Conservation (phyloP, 2,113 vertebrate genomes). For the Ptilorrhoa leucosticta region DNA sequence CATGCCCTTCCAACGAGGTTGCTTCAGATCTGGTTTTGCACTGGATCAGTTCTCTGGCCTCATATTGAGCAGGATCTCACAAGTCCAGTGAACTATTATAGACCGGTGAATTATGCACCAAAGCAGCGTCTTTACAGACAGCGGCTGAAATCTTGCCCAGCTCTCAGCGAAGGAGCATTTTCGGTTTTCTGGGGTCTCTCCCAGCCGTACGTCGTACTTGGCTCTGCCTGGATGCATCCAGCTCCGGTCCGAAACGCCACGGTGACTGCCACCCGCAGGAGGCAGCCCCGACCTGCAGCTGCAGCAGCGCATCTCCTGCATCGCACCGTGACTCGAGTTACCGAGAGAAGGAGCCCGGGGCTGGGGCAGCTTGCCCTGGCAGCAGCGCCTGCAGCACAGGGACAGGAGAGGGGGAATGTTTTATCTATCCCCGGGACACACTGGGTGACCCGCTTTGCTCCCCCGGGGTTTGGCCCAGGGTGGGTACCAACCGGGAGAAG, state of each 20-base stretch:
- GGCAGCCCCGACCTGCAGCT: not conserved
- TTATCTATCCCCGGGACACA: not conserved
- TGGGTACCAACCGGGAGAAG: not conserved
- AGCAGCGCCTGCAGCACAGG: not conserved
- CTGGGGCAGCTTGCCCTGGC: fast-evolving
- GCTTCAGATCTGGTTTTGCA: not conserved
- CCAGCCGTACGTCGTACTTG: fast-evolving
- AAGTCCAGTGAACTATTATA: not conserved
- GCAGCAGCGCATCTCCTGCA: fast-evolving
- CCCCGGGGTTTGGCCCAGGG: no score
- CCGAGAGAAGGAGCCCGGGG: not conserved
- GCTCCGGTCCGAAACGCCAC: not conserved
- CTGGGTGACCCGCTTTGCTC: not conserved
- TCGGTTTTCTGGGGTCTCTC: not conserved
- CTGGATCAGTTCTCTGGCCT: not conserved
- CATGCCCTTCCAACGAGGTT: not conserved
- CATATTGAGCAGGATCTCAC: not conserved
- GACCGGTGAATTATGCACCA: constrained; percentile 3
- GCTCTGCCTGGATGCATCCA: not conserved
- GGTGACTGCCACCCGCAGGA: constrained; percentile 13
- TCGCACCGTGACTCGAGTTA: fast-evolving
- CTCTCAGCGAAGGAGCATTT: not conserved
- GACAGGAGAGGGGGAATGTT: fast-evolving
- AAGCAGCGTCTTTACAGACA: not conserved
- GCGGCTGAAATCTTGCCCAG: not conserved